Conservation (phyloP, 2,888 invertebrate species). For the Coenonympha arcania region DNA sequence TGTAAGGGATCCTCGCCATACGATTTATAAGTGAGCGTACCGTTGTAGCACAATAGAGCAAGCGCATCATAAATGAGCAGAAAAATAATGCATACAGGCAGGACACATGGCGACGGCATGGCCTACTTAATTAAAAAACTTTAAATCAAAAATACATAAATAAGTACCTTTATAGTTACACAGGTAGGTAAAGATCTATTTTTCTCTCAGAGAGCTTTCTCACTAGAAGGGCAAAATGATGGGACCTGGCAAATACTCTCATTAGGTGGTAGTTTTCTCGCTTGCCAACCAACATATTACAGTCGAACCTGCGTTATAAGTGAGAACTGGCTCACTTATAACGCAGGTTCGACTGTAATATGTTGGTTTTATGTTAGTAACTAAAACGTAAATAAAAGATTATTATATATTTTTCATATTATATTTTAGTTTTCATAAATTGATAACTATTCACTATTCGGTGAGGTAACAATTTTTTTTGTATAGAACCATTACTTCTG, state of each 20-base stretch:
- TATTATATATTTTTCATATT: constrained; percentile 47
- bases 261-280: too few species aligned
- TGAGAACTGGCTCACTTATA: too few species aligned
- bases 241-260: too few species aligned
- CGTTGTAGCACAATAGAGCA: constrained; percentile 55
- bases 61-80: constrained; percentile 27
- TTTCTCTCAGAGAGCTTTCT: too few species aligned
- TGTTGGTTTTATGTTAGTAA: too few species aligned
- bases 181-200: too few species aligned
- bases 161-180: background rate
- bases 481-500: constrained; percentile 58
- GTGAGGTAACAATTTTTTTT: constrained; percentile 71
- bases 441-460: constrained; percentile 70
- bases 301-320: too few species aligned
- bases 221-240: too few species aligned
- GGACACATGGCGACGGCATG: constrained; percentile 16
- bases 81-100: constrained; percentile 29
- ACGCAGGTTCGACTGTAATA: background rate
- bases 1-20: constrained; percentile 52
- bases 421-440: constrained; percentile 67
- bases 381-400: constrained; percentile 1
- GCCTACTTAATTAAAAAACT: constrained; percentile 16
- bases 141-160: background rate
- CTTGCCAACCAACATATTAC: too few species aligned
- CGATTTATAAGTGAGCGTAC: constrained; percentile 44